These are phyloP conservation scores for Artibeus lituratus DNA, from an alignment of 2,797 vertebrate species.

Conservation along the genomic window DNA sequence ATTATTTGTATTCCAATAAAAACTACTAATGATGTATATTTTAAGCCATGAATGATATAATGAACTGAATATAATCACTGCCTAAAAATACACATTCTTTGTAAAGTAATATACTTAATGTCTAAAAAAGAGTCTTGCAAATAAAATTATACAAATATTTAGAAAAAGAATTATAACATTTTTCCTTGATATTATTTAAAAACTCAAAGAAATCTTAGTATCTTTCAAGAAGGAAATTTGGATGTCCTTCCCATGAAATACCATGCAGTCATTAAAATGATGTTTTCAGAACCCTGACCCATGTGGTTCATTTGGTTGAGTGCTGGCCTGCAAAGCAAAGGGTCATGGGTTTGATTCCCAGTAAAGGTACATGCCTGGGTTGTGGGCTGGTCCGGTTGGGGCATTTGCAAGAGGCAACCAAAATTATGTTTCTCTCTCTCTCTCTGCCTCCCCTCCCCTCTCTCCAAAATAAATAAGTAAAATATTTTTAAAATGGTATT, in stretches of 20 bases:
- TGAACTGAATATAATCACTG: background rate
- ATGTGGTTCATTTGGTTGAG: background rate
- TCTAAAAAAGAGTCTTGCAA: constrained; percentile 5
- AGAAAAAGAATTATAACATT: background rate
- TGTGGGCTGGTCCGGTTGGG: background rate
- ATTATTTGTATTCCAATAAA: background rate
- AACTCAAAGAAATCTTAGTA: background rate
- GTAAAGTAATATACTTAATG: background rate
- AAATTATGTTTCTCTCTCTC: background rate
- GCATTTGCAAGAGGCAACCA: background rate
- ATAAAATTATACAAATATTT: background rate
- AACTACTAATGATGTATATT: background rate
- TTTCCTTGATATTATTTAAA: background rate
- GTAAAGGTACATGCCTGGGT: background rate
- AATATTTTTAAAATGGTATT: background rate
- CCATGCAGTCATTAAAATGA: background rate
- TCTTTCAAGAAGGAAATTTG: background rate
- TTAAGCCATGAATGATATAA: background rate
- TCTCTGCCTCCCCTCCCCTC: background rate
- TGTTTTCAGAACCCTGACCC: background rate
- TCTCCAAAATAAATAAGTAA: background rate
- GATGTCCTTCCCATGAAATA: background rate
- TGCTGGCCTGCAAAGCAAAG: background rate
- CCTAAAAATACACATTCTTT: background rate
- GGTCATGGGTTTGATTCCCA: background rate